These are phyloP conservation scores for Craniophora ligustri DNA, from an alignment of 2,888 invertebrate species.

Conservation along the genomic window DNA sequence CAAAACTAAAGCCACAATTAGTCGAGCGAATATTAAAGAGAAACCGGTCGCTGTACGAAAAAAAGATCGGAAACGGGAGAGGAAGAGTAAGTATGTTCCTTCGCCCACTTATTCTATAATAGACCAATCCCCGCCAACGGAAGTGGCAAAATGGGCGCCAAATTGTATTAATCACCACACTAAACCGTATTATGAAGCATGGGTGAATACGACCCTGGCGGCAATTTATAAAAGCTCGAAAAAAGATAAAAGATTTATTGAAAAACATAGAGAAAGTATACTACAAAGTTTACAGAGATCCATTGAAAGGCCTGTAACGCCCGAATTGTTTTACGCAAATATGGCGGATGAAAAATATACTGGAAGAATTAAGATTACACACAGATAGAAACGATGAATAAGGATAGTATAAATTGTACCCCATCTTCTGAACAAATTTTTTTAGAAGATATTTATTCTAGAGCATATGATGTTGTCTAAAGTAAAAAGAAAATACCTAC, in stretches of 20 bases:
- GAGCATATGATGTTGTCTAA: too few relatives aligned
- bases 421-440: too few relatives aligned
- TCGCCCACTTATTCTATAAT: slow-evolving; percentile 30
- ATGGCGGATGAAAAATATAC: slow-evolving; percentile 69
- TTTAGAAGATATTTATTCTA: too few relatives aligned
- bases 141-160: slow-evolving; percentile 77
- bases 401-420: too few relatives aligned
- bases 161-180: slow-evolving; percentile 64
- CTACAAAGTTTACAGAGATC: slow-evolving; percentile 56
- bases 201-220: slow-evolving; percentile 74
- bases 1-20: slow-evolving; percentile 17
- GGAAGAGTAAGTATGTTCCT: background rate
- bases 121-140: slow-evolving; percentile 63
- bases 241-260: slow-evolving; percentile 52
- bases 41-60: slow-evolving; percentile 24
- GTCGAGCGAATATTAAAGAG: slow-evolving; percentile 32
- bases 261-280: slow-evolving; percentile 37
- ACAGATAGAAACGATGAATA: slow-evolving; percentile 43
- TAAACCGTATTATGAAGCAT: slow-evolving; percentile 79
- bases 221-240: slow-evolving; percentile 64
- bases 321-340: slow-evolving; percentile 66
- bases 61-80: slow-evolving; percentile 17
- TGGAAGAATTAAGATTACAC: slow-evolving; percentile 71
- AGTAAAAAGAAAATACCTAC: too few relatives aligned
- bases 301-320: slow-evolving; percentile 53